Evolutionary conservation across 2,888 invertebrate species (phyloP).

Genomic region (Willowsia nigromaculata): DNA sequence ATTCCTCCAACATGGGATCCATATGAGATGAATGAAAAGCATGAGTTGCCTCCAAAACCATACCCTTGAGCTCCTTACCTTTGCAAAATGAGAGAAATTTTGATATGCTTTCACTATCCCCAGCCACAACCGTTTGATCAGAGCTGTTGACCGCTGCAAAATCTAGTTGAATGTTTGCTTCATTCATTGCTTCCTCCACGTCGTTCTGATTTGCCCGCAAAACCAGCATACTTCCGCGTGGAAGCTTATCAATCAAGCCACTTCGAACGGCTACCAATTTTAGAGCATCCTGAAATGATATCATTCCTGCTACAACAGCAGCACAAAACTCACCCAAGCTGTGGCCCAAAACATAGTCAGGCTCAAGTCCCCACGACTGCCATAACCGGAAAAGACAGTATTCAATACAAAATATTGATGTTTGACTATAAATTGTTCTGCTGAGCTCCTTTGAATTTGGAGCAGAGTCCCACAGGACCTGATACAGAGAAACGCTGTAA

Average conservation of each 20-base stretch:
- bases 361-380: constrained; percentile 50
- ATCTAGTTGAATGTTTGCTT: neutral
- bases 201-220: neutral
- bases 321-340: constrained; percentile 68
- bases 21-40: constrained; percentile 66
- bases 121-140: constrained; percentile 68
- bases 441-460: neutral
- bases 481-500: neutral
- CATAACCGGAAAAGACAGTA: constrained; percentile 50
- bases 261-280: constrained; percentile 51
- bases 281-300: constrained; percentile 59
- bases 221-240: constrained; percentile 44
- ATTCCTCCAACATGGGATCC: constrained; percentile 62
- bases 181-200: neutral
- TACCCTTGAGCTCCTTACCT: constrained; percentile 24
- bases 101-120: neutral
- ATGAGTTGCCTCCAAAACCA: constrained; percentile 56
- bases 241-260: constrained; percentile 41
- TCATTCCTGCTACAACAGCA: constrained; percentile 52
- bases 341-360: constrained; percentile 66
- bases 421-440: constrained; percentile 62
- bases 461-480: constrained; percentile 44
- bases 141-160: constrained; percentile 68
- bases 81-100: constrained; percentile 21
- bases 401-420: constrained; percentile 66